Conservation (phyloP, 23 tunicate genomes). For the Halocynthia aurantium region DNA sequence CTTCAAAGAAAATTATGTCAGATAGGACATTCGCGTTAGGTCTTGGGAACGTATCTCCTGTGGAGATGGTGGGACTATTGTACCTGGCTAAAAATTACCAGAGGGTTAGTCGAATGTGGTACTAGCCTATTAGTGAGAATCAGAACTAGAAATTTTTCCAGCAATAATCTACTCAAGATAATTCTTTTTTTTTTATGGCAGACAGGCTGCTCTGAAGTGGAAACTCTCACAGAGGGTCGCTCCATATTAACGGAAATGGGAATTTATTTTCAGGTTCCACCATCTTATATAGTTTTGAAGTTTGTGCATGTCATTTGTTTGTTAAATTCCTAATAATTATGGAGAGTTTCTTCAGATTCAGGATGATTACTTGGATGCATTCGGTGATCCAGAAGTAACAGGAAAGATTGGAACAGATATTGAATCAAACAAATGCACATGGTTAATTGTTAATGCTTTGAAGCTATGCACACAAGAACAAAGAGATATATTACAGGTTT, state of each 20-base stretch:
- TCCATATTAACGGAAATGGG: slow-evolving; percentile 63
- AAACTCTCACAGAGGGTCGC: slow-evolving; percentile 26
- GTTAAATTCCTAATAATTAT: not conserved
- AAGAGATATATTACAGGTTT: slow-evolving; percentile 21
- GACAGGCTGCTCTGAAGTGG: slow-evolving; percentile 40
- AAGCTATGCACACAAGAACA: slow-evolving; percentile 30
- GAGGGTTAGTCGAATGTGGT: not conserved
- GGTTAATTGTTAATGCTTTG: slow-evolving; percentile 83
- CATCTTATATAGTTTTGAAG: not conserved
- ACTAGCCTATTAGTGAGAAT: not conserved
- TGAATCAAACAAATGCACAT: slow-evolving; percentile 88
- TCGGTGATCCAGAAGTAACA: slow-evolving; percentile 81
- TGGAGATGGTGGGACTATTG: too few relatives aligned
- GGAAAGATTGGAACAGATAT: slow-evolving; percentile 98
- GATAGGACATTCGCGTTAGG: too few relatives aligned
- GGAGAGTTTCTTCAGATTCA: slow-evolving; percentile 70
- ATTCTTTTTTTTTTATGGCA: not conserved
- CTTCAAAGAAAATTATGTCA: too few relatives aligned
- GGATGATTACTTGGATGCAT: slow-evolving; percentile 86
- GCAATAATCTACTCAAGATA: not conserved
- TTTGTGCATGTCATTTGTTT: not conserved
- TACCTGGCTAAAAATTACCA: too few relatives aligned
- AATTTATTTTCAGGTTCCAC: slow-evolving; percentile 43
- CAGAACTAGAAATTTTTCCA: not conserved
- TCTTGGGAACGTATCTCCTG: too few relatives aligned